Conservation (phyloP, 2,888 invertebrate genomes). For the Harpagoxenus sublaevis region DNA sequence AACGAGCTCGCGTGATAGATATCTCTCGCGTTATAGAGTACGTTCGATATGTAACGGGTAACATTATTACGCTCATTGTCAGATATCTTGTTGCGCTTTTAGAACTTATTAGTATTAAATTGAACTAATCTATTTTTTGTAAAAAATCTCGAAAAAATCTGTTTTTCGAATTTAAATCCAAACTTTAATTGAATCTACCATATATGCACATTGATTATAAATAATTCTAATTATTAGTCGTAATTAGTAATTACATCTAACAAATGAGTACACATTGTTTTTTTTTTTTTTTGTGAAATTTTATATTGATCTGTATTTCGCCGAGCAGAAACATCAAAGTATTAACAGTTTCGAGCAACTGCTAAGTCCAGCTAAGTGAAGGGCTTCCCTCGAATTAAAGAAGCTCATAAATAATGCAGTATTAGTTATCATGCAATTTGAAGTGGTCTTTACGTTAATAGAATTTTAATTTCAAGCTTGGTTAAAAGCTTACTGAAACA, state of each 20-base stretch:
- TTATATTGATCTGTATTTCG: neutral
- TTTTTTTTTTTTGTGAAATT: slow-evolving; percentile 7
- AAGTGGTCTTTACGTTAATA: slow-evolving; percentile 35
- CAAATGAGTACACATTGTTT: too few relatives aligned
- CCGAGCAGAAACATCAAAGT: neutral
- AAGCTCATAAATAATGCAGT: slow-evolving; percentile 45
- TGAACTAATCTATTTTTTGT: neutral
- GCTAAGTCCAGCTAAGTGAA: slow-evolving; percentile 7
- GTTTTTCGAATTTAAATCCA: neutral
- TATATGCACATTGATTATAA: neutral
- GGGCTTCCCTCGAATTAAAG: slow-evolving; percentile 7
- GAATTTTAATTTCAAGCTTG: slow-evolving; percentile 37
- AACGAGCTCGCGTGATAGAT: slow-evolving; percentile 46
- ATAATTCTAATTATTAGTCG: neutral
- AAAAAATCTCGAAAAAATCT: neutral
- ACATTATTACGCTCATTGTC: neutral
- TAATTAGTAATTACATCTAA: neutral
- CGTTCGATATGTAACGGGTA: slow-evolving; percentile 25
- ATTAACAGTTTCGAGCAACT: slow-evolving; percentile 17
- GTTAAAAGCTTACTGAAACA: neutral
- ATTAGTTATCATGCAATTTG: slow-evolving; percentile 20
- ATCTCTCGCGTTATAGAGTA: neutral
- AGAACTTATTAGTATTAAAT: neutral
- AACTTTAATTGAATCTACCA: neutral
- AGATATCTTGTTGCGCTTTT: slow-evolving; percentile 1